Evolutionary conservation across 2,888 invertebrate genomes (phyloP), one percentile per base, ranked within the genome.

Genomic region (Synergus umbraculus): DNA sequence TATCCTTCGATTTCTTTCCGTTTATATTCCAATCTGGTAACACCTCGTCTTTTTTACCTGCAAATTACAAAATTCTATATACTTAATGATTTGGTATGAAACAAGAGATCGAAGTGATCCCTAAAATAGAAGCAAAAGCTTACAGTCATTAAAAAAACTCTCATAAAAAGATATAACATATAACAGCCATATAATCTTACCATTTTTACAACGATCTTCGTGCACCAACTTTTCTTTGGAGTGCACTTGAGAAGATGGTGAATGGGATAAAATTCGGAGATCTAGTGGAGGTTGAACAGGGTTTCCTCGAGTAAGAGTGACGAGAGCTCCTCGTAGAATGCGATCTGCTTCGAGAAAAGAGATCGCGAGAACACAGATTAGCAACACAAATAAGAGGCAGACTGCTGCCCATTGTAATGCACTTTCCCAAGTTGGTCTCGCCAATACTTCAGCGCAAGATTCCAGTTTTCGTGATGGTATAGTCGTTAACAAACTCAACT

Each of bases 401-500:
- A 94, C 93, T 66, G 94, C 94, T 78, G 93, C 92, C 89, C 94
- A 96, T 88, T 96, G 96, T 76, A 97, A 92, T 29, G 94, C 92
- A 7, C 93, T 93, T 90, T 97, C 97, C 97, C 97, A 98, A 2
- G 92, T 91, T 0, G 97, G 98, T 64, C 97, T 94, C 2, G 94
- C 94, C 76, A 97, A 92, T 2, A 95, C 94, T 13, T 93, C 93
- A 0, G 95, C 94, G 90, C 98, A 97, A 76, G 94, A 92, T 12
- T 94, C 94, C 82, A 97, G 92, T 87, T 95, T 94, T 83, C 95
- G 94, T 0, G 93, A 93, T 76, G 94, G 95, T 81, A 95, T 92
- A 81, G 95, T 95, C 2, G 92, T 92, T 7, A 91, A 77, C 18
- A 92, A 79, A 46, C 86, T 88, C 43, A 92, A 83, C 66, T 85